A percentile compares a stretch with the other conserved stretches of the same genome.
Evolutionary conservation across 2,888 invertebrate species (phyloP).

Genomic region (Antheraea yamamai): DNA sequence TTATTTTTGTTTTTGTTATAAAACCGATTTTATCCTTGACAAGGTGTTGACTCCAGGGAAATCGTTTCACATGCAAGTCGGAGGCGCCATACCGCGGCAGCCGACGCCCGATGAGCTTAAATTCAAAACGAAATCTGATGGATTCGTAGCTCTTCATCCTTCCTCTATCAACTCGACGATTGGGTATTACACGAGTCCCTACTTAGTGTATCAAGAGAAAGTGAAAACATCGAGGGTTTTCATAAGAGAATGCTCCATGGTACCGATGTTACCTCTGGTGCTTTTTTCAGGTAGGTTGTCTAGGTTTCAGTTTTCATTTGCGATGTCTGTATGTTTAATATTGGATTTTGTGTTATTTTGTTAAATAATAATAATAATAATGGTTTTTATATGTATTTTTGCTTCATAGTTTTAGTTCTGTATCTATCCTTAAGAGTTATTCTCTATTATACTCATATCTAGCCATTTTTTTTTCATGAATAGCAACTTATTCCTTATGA

Average conservation of each 20-base stretch:
- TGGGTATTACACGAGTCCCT: constrained; percentile 87
- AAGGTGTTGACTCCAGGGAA: constrained; percentile 89
- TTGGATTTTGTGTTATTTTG: no score
- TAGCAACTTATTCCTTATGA: no score
- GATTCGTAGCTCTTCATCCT: constrained; percentile 88
- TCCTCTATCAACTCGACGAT: constrained; percentile 88
- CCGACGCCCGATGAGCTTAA: constrained; percentile 87
- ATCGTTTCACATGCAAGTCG: constrained; percentile 86
- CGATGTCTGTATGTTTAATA: no score
- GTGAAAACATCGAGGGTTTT: constrained; percentile 90
- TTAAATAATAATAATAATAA: no score
- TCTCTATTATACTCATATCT: no score
- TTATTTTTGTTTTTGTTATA: no score
- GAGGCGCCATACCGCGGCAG: constrained; percentile 88
- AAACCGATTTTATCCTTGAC: not conserved
- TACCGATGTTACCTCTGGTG: constrained; percentile 88
- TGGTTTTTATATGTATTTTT: no score
- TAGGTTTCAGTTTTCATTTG: not conserved
- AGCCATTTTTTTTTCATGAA: no score
- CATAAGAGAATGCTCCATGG: constrained; percentile 91
- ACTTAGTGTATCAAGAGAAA: constrained; percentile 91
- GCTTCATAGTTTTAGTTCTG: no score
- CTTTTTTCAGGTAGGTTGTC: constrained; percentile 80
- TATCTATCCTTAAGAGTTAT: no score
- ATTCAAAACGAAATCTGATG: constrained; percentile 89